A percentile compares a stretch with the other conserved stretches of the same genome.
Evolutionary conservation across 2,113 vertebrate genomes (phyloP).

Genomic region (Struthidea cinerea): DNA sequence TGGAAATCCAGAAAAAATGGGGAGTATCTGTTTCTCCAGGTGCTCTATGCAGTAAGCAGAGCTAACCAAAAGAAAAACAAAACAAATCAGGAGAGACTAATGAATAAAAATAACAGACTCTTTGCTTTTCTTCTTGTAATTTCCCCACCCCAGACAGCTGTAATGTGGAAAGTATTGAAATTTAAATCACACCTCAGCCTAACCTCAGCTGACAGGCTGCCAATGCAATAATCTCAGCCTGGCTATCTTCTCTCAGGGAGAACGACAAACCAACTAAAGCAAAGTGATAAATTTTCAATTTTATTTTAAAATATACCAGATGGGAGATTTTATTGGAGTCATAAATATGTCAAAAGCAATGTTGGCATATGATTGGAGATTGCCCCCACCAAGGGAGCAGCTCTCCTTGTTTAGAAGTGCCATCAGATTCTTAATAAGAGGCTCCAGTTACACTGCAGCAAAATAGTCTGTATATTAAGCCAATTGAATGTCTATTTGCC

Average conservation of each 20-base stretch:
- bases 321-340: constrained; percentile 80
- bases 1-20: background rate
- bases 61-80: background rate
- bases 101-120: constrained; percentile 43
- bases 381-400: constrained; percentile 57
- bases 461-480: constrained; percentile 71
- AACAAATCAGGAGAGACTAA: constrained; percentile 23
- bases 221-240: constrained; percentile 63
- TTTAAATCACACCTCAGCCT: constrained; percentile 71
- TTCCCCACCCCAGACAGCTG: constrained; percentile 60
- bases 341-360: constrained; percentile 80
- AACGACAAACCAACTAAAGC: constrained; percentile 63
- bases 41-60: background rate
- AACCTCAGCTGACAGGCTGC: constrained; percentile 61
- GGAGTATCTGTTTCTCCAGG: background rate
- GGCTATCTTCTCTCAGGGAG: constrained; percentile 70
- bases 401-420: constrained; percentile 72
- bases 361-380: constrained; percentile 67
- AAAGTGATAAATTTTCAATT: constrained; percentile 81
- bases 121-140: constrained; percentile 34
- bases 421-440: constrained; percentile 75
- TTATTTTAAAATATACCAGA: constrained; percentile 83
- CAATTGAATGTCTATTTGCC: constrained; percentile 72
- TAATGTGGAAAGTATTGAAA: constrained; percentile 70
- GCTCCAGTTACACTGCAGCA: constrained; percentile 56